These are phyloP conservation scores for Pitangus sulphuratus DNA, from an alignment of 2,797 vertebrate genomes.

Conservation along the genomic window DNA sequence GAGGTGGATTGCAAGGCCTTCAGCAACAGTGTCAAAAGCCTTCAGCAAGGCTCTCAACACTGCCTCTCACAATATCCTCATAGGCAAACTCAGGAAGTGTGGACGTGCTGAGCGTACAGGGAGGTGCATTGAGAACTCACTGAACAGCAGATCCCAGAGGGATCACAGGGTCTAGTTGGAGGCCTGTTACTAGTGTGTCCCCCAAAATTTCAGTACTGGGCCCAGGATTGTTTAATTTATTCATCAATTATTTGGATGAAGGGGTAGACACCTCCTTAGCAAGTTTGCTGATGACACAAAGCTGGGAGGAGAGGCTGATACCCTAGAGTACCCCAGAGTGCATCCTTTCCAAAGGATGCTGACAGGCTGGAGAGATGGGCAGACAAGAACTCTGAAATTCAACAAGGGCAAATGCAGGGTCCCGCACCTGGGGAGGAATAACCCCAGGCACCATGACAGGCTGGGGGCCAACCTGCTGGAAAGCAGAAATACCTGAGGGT, in stretches of 20 bases:
- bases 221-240: not conserved
- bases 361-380: not conserved
- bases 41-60: not conserved
- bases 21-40: not conserved
- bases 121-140: not conserved
- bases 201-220: not conserved
- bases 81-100: not conserved
- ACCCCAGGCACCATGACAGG: not conserved
- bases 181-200: not conserved
- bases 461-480: not conserved
- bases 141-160: not conserved
- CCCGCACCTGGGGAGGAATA: not conserved
- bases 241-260: not conserved
- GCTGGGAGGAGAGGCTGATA: not conserved
- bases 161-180: not conserved
- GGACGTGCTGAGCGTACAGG: not conserved
- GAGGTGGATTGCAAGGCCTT: not conserved
- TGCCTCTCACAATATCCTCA: not conserved
- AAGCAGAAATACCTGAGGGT: not conserved
- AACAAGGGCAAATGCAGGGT: not conserved
- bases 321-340: not conserved
- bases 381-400: not conserved
- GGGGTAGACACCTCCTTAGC: not conserved
- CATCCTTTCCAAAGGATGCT: not conserved
- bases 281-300: not conserved